phyloP scores from a whole-genome alignment of 2,888 invertebrate genomes.

The Agrenia bidenticulata region DNA sequence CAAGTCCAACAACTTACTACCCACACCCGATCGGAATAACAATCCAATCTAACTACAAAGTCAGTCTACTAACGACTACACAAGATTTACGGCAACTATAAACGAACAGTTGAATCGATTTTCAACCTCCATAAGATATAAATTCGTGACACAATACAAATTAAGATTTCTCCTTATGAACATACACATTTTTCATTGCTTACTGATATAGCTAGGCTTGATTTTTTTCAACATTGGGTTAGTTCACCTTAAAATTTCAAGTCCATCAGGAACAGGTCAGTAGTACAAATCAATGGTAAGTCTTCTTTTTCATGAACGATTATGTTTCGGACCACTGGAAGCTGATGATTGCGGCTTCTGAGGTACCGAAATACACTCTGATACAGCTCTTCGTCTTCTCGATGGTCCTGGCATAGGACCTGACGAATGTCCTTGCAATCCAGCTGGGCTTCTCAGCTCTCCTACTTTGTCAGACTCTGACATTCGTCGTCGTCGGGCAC shows the following conservation, averaged over 20 bases:
- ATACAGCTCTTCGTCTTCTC: conserved; percentile 15
- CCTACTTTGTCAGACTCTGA: conserved; percentile 42
- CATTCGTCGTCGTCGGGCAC: conserved; percentile 29
- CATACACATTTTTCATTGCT: too few species aligned
- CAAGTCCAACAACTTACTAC: not conserved
- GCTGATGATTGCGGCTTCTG: not conserved
- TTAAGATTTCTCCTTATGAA: too few species aligned
- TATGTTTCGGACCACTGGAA: not conserved
- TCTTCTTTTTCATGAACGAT: not conserved
- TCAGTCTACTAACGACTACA: too few species aligned
- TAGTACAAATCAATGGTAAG: too few species aligned
- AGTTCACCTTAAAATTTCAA: too few species aligned
- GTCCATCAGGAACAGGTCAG: too few species aligned
- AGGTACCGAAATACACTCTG: conserved; percentile 11
- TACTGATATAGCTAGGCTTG: too few species aligned
- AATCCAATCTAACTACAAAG: not conserved
- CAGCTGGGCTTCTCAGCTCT: conserved; percentile 16
- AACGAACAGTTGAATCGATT: too few species aligned
- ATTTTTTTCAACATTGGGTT: too few species aligned
- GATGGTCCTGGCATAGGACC: not conserved
- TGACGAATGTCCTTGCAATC: not conserved
- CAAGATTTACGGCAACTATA: too few species aligned
- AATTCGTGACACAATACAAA: too few species aligned
- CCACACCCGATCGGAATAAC: not conserved
- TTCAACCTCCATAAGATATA: too few species aligned